phyloP scores from a whole-genome alignment of 1,140 invertebrate species.

The Homalodisca vitripennis region DNA sequence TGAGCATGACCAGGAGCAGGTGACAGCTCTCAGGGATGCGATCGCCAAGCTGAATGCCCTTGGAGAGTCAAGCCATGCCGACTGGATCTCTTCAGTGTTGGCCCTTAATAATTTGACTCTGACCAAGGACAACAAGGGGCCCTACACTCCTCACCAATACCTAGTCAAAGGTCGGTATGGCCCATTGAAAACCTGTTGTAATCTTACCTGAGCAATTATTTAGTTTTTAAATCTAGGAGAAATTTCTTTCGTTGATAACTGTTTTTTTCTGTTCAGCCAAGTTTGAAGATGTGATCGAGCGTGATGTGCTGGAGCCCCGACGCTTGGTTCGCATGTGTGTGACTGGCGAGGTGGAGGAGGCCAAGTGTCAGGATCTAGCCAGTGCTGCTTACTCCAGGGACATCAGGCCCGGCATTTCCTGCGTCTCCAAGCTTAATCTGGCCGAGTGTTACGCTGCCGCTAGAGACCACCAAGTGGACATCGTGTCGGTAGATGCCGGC shows the following conservation, averaged over 20 bases:
- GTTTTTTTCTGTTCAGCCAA: conserved; percentile 55
- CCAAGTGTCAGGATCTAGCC: conserved; percentile 65
- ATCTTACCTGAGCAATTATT: too few species aligned
- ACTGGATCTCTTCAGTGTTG: conserved; percentile 57
- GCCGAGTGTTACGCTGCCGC: conserved; percentile 67
- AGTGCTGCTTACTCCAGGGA: conserved; percentile 68
- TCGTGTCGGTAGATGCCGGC: conserved; percentile 61
- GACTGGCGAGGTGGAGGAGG: conserved; percentile 55
- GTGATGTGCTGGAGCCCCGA: conserved; percentile 60
- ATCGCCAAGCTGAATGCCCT: conserved; percentile 49
- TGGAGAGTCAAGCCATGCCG: conserved; percentile 51
- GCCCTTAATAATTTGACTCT: conserved; percentile 55
- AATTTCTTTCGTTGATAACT: too few species aligned
- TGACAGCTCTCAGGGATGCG: conserved; percentile 42
- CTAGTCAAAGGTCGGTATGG: conserved; percentile 52
- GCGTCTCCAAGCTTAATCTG: conserved; percentile 55
- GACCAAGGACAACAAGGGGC: conserved; percentile 59
- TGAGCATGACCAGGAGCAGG: conserved; percentile 1
- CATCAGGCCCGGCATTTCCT: conserved; percentile 67
- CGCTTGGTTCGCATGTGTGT: conserved; percentile 62
- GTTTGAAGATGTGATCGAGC: conserved; percentile 76
- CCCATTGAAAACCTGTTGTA: too few species aligned
- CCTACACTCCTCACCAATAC: conserved; percentile 61
- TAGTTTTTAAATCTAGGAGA: too few species aligned
- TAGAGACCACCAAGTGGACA: conserved; percentile 57